Evolutionary conservation across 2,797 vertebrate genomes (phyloP).

Genomic region (Sebastiscus tertius): DNA sequence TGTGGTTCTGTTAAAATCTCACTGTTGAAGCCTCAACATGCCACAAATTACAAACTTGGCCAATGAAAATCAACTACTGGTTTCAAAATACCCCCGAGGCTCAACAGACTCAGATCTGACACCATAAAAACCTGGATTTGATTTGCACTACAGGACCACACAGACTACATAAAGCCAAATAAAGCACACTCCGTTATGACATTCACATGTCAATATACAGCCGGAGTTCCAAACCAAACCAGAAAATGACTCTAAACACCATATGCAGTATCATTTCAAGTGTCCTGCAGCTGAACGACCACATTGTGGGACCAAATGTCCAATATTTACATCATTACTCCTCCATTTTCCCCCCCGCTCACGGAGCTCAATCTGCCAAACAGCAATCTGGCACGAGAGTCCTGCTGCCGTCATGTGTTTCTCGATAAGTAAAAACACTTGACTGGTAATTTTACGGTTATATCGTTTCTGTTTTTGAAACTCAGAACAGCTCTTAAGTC

Average conservation of each 20-base stretch:
- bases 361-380: neutral
- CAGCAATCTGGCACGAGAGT: neutral
- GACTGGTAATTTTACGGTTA: neutral
- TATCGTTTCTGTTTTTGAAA: neutral
- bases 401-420: neutral
- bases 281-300: neutral
- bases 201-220: neutral
- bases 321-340: slow-evolving; percentile 22
- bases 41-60: neutral
- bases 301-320: neutral
- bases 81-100: neutral
- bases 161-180: neutral
- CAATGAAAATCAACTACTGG: neutral
- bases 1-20: neutral
- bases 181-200: neutral
- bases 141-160: neutral
- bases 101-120: neutral
- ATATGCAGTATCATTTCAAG: neutral
- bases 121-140: neutral
- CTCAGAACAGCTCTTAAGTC: neutral
- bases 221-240: neutral
- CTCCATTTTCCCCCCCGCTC: neutral
- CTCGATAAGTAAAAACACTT: neutral
- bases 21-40: neutral
- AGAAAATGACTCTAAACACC: neutral